Percentiles rank a stretch among this genome's conserved stretches.
phyloP scores from a whole-genome alignment of 2,113 vertebrate species.

The Columba janthina region DNA sequence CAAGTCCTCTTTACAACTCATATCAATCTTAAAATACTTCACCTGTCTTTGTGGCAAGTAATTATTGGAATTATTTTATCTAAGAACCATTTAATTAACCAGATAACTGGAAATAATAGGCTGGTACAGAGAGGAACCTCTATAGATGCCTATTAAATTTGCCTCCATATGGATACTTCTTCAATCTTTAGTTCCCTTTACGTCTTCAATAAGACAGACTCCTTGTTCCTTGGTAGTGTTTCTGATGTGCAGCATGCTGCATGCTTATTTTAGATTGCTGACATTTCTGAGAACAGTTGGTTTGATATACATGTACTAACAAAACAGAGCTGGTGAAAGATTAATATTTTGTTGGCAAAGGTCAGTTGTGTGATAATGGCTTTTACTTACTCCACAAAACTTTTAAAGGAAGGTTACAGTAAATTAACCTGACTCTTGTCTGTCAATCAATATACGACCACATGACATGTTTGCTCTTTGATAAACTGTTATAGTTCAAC shows the following conservation, averaged over 20 bases:
- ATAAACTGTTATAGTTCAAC: background rate
- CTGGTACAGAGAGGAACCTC: background rate
- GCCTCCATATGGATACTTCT: constrained; percentile 24
- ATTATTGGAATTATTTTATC: constrained; percentile 56
- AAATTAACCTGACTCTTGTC: constrained; percentile 37
- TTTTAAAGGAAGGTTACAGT: constrained; percentile 47
- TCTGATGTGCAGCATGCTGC: constrained; percentile 40
- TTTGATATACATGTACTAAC: constrained; percentile 58
- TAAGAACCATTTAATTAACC: constrained; percentile 64
- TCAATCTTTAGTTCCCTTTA: constrained; percentile 26
- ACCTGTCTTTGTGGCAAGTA: constrained; percentile 20
- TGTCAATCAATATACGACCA: background rate
- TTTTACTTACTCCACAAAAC: constrained; percentile 39
- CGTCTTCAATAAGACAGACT: background rate
- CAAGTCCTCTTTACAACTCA: background rate
- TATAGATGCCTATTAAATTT: constrained; percentile 42
- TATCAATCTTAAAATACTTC: constrained; percentile 48
- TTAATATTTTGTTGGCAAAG: constrained; percentile 66
- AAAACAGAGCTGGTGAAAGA: constrained; percentile 58
- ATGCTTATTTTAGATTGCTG: constrained; percentile 57
- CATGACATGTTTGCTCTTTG: background rate
- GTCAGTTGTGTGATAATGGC: constrained; percentile 29
- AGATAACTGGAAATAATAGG: constrained; percentile 48
- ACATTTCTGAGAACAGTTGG: constrained; percentile 67
- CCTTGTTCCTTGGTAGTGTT: background rate